phyloP scores from a whole-genome alignment of 2,888 invertebrate genomes.

The Drosophila rellima region DNA sequence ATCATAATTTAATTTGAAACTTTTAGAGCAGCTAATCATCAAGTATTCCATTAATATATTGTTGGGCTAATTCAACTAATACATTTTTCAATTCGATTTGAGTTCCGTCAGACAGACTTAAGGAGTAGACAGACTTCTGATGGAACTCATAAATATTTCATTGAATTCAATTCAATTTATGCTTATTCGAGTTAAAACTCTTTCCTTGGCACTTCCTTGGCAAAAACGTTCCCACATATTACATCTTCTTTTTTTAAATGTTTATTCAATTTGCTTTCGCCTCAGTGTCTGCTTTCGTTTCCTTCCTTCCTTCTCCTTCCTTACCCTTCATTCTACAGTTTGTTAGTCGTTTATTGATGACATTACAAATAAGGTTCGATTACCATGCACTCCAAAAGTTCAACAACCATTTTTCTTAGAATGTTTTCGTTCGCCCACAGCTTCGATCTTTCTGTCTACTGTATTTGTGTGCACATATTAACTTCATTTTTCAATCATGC shows the following conservation, averaged over 20 bases:
- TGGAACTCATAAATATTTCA: slow-evolving; percentile 74
- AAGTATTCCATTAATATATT: no score
- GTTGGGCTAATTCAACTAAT: no score
- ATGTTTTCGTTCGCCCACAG: neutral
- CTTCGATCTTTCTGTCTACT: slow-evolving; percentile 18
- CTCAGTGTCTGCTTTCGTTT: slow-evolving; percentile 4
- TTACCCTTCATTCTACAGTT: slow-evolving; percentile 3
- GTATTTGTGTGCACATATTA: slow-evolving; percentile 75
- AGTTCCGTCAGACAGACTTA: slow-evolving; percentile 16
- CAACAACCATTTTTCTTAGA: slow-evolving; percentile 66
- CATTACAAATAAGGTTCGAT: slow-evolving; percentile 81
- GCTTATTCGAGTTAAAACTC: slow-evolving; percentile 10
- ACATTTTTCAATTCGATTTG: slow-evolving; percentile 60
- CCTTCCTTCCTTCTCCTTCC: no score
- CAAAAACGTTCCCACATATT: slow-evolving; percentile 34
- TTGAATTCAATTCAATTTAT: slow-evolving; percentile 48
- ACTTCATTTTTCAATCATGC: slow-evolving; percentile 80
- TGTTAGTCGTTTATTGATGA: slow-evolving; percentile 75
- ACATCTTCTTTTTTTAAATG: slow-evolving; percentile 63
- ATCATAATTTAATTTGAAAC: neutral
- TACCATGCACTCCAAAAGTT: slow-evolving; percentile 64
- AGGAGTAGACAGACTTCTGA: slow-evolving; percentile 48
- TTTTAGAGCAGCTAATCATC: neutral
- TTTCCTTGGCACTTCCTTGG: slow-evolving; percentile 73
- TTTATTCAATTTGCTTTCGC: slow-evolving; percentile 72